phyloP scores from a whole-genome alignment of 2,797 vertebrate species.

The Rhinogobio ventralis region DNA sequence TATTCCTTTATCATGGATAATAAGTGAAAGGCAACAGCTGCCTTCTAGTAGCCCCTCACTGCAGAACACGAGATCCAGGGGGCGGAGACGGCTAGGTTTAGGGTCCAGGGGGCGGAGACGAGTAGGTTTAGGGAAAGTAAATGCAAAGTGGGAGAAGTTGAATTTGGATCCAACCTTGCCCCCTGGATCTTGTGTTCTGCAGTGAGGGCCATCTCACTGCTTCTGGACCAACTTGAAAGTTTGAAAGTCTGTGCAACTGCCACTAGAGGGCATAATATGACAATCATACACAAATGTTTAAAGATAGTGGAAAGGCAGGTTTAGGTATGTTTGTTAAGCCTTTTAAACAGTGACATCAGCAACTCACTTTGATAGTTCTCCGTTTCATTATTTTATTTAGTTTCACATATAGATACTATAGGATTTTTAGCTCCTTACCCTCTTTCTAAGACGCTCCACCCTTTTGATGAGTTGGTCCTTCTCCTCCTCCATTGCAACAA shows the following conservation, averaged over 20 bases:
- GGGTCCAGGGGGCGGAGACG: too few species aligned
- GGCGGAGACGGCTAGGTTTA: too few species aligned
- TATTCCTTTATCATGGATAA: background rate
- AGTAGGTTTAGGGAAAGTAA: too few species aligned
- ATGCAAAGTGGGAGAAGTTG: too few species aligned
- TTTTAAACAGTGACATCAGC: background rate
- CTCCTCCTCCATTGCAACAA: slow-evolving; percentile 96
- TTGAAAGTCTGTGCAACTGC: background rate
- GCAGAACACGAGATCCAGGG: too few species aligned
- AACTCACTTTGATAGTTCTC: background rate
- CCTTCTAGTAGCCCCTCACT: too few species aligned
- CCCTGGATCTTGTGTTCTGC: too few species aligned
- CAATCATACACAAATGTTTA: background rate
- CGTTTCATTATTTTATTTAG: background rate
- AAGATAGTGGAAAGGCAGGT: background rate
- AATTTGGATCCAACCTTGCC: too few species aligned
- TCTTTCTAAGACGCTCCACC: slow-evolving; percentile 94
- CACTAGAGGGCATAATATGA: background rate
- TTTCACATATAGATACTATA: background rate
- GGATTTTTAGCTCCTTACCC: slow-evolving; percentile 78
- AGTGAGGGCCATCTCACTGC: background rate
- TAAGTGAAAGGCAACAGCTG: background rate
- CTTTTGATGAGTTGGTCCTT: slow-evolving; percentile 95
- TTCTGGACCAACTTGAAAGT: background rate
- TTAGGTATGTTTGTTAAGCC: background rate